Evolutionary conservation across 2,113 vertebrate species (phyloP).

Genomic region (Limanda limanda): DNA sequence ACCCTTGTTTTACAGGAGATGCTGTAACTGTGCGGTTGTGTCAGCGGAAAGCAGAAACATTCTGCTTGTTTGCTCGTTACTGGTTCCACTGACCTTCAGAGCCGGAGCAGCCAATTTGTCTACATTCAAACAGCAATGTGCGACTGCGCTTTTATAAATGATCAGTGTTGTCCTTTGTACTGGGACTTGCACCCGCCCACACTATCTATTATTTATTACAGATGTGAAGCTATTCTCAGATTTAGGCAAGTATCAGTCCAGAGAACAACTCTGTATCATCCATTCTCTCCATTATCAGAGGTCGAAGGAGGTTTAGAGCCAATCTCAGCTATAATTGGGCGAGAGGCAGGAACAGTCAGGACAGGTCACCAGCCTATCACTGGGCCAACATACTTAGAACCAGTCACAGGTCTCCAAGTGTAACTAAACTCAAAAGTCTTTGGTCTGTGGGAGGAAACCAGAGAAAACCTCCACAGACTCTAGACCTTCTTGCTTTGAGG

Average conservation of each 20-base stretch:
- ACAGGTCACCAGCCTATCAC: too few species aligned
- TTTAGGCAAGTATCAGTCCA: neutral
- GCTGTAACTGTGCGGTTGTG: constrained; percentile 23
- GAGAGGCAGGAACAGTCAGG: too few species aligned
- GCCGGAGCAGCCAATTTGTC: constrained; percentile 32
- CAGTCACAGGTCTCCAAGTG: too few species aligned
- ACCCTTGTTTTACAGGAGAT: constrained; percentile 46
- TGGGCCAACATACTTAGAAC: too few species aligned
- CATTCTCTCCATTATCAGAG: too few species aligned
- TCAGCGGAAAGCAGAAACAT: constrained; percentile 16
- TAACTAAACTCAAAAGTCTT: too few species aligned
- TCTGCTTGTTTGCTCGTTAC: constrained; percentile 33
- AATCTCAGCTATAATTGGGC: too few species aligned
- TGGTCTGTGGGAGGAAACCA: too few species aligned
- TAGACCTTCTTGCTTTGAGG: too few species aligned
- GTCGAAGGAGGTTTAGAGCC: too few species aligned
- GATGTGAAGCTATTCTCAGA: neutral
- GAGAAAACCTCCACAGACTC: too few species aligned
- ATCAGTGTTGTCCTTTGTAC: neutral
- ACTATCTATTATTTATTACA: neutral
- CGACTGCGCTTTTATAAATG: constrained; percentile 5
- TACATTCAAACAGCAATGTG: constrained; percentile 32
- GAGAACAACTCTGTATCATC: neutral
- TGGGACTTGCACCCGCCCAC: neutral
- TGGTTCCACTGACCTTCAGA: constrained; percentile 59